A percentile compares a stretch with the other conserved stretches of the same genome.
These are phyloP conservation scores for Doris montereyensis DNA, from an alignment of 2,888 invertebrate genomes.

Conservation along the genomic window DNA sequence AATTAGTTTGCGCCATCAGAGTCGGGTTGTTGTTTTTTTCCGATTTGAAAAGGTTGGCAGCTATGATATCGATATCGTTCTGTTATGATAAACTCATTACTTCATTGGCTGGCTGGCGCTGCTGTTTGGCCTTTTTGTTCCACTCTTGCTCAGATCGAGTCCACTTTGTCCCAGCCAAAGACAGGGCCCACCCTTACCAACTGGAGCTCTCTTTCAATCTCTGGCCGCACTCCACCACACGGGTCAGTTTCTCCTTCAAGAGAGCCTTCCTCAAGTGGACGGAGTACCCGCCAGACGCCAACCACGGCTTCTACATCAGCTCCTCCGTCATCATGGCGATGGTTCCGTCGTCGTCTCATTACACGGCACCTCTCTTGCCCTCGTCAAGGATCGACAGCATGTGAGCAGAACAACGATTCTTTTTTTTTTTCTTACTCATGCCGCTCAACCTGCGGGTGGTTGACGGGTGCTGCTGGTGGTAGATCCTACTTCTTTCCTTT, in stretches of 20 bases:
- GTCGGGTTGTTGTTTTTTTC: too few relatives aligned
- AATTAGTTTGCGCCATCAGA: too few relatives aligned
- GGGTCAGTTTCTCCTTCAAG: constrained; percentile 90
- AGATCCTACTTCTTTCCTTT: too few relatives aligned
- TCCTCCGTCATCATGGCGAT: constrained; percentile 87
- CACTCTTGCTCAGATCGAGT: constrained; percentile 65
- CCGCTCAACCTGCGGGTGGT: too few relatives aligned
- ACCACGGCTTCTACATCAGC: constrained; percentile 97
- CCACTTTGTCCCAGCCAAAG: constrained; percentile 81
- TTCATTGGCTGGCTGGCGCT: too few relatives aligned
- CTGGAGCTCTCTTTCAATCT: constrained; percentile 85
- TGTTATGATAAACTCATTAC: too few relatives aligned
- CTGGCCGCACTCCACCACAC: constrained; percentile 85
- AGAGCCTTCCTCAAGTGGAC: constrained; percentile 98
- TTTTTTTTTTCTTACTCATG: neutral
- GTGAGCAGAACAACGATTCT: too few relatives aligned
- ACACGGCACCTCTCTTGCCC: constrained; percentile 83
- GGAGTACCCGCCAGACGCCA: constrained; percentile 99
- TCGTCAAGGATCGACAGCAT: constrained; percentile 76
- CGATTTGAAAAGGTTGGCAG: too few relatives aligned
- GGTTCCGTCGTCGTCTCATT: constrained; percentile 84
- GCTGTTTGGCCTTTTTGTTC: too few relatives aligned
- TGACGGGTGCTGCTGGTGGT: too few relatives aligned
- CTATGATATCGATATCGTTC: too few relatives aligned
- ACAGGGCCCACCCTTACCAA: constrained; percentile 87